Conservation (phyloP, 2,113 vertebrate genomes). For the Atractosteus spatula region DNA sequence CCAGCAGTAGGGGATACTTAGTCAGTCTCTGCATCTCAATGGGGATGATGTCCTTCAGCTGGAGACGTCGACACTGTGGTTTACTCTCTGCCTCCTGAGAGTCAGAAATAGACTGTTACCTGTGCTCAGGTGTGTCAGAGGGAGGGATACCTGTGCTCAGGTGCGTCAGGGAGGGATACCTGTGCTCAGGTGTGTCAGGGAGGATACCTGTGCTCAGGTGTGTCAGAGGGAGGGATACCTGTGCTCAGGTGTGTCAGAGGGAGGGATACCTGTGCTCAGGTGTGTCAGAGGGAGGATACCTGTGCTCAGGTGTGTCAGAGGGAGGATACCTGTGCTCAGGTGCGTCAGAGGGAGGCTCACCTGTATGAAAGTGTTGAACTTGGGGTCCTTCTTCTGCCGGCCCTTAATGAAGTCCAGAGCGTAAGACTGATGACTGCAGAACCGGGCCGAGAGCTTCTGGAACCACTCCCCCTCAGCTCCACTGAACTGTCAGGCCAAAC, state of each 20-base stretch:
- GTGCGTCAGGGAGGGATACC: accelerated
- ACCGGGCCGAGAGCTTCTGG: slow-evolving; percentile 85
- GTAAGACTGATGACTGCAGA: slow-evolving; percentile 86
- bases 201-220: neutral
- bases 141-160: no score
- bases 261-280: neutral
- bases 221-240: neutral
- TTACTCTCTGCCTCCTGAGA: slow-evolving; percentile 83
- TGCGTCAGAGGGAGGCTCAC: slow-evolving; percentile 6
- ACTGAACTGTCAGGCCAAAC: slow-evolving; percentile 62
- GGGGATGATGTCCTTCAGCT: slow-evolving; percentile 91
- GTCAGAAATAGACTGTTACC: no score
- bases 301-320: neutral
- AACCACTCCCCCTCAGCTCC: slow-evolving; percentile 84
- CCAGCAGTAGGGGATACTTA: slow-evolving; percentile 85
- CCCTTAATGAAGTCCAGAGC: slow-evolving; percentile 83
- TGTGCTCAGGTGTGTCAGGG: neutral
- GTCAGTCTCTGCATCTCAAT: slow-evolving; percentile 89
- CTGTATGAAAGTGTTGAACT: slow-evolving; percentile 82
- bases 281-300: neutral
- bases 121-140: neutral
- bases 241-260: no score
- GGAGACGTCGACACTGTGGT: slow-evolving; percentile 79
- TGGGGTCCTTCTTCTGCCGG: slow-evolving; percentile 76
- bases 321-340: no score